Conservation (phyloP, 2,113 vertebrate species). For the Chlamydotis undulata region DNA sequence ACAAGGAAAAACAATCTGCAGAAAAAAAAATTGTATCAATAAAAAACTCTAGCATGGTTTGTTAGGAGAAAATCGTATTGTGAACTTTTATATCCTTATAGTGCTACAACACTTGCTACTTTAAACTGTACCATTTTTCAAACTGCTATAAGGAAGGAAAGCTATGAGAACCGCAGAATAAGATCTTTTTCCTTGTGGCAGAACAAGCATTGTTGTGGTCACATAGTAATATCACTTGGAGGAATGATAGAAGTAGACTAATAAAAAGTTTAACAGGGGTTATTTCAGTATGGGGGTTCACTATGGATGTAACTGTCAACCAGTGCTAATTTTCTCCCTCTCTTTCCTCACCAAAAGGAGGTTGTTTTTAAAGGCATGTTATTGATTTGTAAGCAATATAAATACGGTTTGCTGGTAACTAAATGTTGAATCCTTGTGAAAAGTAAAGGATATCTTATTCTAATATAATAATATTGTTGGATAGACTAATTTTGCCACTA, state of each 20-base stretch:
- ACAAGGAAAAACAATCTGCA: background rate
- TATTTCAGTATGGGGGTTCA: background rate
- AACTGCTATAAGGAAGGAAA: background rate
- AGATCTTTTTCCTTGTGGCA: background rate
- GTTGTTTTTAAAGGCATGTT: background rate
- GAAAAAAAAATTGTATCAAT: slow-evolving; percentile 11
- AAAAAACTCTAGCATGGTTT: slow-evolving; percentile 7
- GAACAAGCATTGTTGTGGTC: background rate
- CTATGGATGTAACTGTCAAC: background rate
- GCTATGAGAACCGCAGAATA: background rate
- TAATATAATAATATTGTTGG: background rate
- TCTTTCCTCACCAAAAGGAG: background rate
- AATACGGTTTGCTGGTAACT: background rate
- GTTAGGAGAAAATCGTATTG: background rate
- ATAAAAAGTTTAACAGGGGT: background rate
- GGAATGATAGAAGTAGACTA: background rate
- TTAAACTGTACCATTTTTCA: slow-evolving; percentile 35
- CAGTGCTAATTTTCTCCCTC: background rate
- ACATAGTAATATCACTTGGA: background rate
- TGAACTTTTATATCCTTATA: slow-evolving; percentile 20
- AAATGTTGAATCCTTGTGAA: background rate
- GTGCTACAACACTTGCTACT: background rate
- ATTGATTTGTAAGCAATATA: background rate
- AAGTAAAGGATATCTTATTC: background rate
- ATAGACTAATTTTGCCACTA: background rate